These are phyloP conservation scores for Resseliella maxima DNA, from an alignment of 2,888 invertebrate genomes.

Conservation along the genomic window DNA sequence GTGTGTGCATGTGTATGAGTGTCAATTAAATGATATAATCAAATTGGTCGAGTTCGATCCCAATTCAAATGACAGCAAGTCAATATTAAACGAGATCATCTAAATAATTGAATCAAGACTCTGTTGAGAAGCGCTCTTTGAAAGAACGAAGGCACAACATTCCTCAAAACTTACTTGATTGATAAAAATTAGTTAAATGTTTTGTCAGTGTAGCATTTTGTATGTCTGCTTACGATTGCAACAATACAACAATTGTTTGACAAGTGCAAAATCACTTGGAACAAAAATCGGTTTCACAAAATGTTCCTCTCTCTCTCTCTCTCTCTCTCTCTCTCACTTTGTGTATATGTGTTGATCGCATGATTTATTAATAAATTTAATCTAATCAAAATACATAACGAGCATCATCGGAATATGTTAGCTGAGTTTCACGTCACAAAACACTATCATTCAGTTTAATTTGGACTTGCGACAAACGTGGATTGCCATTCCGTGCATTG, in stretches of 20 bases:
- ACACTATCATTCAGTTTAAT: conserved; percentile 22
- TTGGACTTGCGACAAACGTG: conserved; percentile 1
- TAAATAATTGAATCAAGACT: conserved; percentile 11
- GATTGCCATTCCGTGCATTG: background rate
- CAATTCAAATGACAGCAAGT: background rate
- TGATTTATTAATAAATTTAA: conserved; percentile 38
- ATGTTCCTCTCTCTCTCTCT: too few species aligned
- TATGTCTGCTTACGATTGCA: background rate
- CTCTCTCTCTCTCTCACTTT: too few species aligned
- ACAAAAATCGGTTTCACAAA: background rate
- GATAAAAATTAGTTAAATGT: conserved; percentile 25
- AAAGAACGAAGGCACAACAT: too few species aligned
- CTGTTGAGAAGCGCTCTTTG: too few species aligned
- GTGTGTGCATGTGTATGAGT: background rate
- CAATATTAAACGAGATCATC: background rate
- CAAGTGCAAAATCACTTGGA: background rate
- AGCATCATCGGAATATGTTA: conserved; percentile 28
- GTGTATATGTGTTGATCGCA: too few species aligned
- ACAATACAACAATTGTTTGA: background rate
- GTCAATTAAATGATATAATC: background rate
- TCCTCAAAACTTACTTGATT: background rate
- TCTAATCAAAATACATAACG: background rate
- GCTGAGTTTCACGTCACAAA: conserved; percentile 29
- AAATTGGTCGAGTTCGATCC: conserved; percentile 10
- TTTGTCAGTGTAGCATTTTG: background rate